A percentile compares a stretch with the other conserved stretches of the same genome.
Conservation (phyloP, 2,797 vertebrate genomes). For the Mormyrus proboscirostris region DNA sequence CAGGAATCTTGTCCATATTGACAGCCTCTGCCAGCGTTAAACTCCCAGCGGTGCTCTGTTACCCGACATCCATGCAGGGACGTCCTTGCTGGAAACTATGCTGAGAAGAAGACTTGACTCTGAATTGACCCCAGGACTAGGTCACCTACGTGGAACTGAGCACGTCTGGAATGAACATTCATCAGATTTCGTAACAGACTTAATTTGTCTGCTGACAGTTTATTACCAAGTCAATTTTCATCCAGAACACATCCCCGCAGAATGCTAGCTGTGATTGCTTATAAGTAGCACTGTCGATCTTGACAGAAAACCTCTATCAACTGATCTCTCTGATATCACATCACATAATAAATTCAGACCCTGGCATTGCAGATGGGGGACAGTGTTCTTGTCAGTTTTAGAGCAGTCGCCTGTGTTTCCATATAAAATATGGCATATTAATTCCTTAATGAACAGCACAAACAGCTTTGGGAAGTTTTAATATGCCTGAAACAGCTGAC, state of each 20-base stretch:
- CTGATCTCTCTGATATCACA: constrained; percentile 17
- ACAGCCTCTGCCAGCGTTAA: not conserved
- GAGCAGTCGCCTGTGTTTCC: constrained; percentile 17
- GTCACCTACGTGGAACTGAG: not conserved
- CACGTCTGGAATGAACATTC: not conserved
- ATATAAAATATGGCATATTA: constrained; percentile 30
- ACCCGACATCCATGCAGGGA: not conserved
- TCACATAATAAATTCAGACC: constrained; percentile 6
- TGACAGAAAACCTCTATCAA: constrained; percentile 18
- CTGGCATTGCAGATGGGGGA: not conserved
- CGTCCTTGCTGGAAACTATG: not conserved
- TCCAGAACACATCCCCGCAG: not conserved
- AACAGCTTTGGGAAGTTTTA: constrained; percentile 27
- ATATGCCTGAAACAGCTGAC: constrained; percentile 28
- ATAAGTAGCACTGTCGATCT: not conserved
- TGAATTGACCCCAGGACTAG: not conserved
- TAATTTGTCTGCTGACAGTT: not conserved
- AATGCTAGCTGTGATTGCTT: not conserved
- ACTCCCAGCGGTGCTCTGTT: not conserved
- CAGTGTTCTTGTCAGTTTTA: constrained; percentile 14
- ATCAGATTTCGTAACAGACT: not conserved
- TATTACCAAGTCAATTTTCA: constrained; percentile 9
- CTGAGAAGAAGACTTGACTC: not conserved
- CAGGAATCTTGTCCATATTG: not conserved
- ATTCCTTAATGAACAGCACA: constrained; percentile 29